These are phyloP conservation scores for Falco rusticolus DNA, from an alignment of 2,797 vertebrate genomes.

Conservation along the genomic window DNA sequence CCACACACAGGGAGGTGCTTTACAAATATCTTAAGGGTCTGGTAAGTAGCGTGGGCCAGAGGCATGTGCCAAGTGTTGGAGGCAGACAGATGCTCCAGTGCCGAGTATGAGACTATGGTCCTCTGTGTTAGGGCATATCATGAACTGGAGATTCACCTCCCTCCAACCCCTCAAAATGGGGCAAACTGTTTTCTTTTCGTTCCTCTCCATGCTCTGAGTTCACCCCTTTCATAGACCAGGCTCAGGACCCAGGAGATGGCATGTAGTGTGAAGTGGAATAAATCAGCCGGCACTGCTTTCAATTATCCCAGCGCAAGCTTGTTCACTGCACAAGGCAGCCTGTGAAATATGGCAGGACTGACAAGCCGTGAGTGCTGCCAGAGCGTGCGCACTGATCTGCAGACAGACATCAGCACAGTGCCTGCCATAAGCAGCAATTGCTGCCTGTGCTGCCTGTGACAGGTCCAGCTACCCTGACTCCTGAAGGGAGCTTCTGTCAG, in stretches of 20 bases:
- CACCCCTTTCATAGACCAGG: neutral
- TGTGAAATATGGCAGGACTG: neutral
- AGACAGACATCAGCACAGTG: neutral
- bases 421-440: neutral
- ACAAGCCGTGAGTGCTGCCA: neutral
- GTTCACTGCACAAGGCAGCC: neutral
- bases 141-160: neutral
- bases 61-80: neutral
- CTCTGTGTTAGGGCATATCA: neutral
- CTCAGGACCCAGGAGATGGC: neutral
- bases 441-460: neutral
- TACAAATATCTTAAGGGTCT: neutral
- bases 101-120: accelerated
- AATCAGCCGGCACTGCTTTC: neutral
- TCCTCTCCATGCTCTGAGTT: neutral
- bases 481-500: neutral
- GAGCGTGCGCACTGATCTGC: neutral
- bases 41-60: neutral
- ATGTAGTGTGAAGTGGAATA: neutral
- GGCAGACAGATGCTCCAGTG: neutral
- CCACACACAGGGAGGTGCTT: neutral
- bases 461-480: neutral
- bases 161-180: neutral
- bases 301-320: neutral
- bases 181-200: neutral